Evolutionary conservation across 2,888 invertebrate genomes (phyloP).

Genomic region (Steinernema carpocapsae): DNA sequence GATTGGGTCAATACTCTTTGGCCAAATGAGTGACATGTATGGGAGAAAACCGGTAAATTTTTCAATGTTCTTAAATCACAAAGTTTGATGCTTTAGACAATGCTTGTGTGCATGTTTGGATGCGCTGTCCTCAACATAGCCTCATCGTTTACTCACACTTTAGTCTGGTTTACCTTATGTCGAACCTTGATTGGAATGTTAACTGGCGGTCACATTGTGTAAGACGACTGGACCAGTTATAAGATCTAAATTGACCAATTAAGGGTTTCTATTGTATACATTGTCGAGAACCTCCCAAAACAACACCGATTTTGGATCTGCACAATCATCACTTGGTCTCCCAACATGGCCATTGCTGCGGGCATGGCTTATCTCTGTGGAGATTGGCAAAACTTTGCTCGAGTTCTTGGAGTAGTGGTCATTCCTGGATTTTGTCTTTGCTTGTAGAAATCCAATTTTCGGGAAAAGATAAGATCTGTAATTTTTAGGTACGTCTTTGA

Average conservation of each 20-base stretch:
- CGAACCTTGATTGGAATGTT: conserved; percentile 60
- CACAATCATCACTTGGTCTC: conserved; percentile 62
- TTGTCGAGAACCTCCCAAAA: conserved; percentile 63
- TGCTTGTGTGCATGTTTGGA: conserved; percentile 51
- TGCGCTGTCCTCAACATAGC: conserved; percentile 49
- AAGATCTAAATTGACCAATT: too few relatives aligned
- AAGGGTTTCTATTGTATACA: conserved; percentile 55
- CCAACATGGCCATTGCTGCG: conserved; percentile 61
- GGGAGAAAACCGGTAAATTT: conserved; percentile 49
- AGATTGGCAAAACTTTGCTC: conserved; percentile 61
- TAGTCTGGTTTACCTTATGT: conserved; percentile 57
- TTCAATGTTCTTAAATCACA: too few relatives aligned
- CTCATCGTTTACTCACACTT: conserved; percentile 50
- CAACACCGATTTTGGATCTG: conserved; percentile 63
- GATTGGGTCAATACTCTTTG: conserved; percentile 59
- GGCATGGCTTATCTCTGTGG: conserved; percentile 53
- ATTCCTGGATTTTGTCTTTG: too few relatives aligned
- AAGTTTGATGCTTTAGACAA: conserved; percentile 45
- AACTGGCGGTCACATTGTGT: conserved; percentile 63
- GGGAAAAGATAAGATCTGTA: too few relatives aligned
- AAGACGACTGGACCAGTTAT: conserved; percentile 11
- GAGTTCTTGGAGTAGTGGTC: conserved; percentile 51
- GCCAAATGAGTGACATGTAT: conserved; percentile 52
- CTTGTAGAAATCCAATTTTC: too few relatives aligned
- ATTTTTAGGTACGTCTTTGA: too few relatives aligned